Evolutionary conservation across 2,113 vertebrate species (phyloP), one percentile per base, ranked within the genome.

Genomic region (Mesocricetus auratus): DNA sequence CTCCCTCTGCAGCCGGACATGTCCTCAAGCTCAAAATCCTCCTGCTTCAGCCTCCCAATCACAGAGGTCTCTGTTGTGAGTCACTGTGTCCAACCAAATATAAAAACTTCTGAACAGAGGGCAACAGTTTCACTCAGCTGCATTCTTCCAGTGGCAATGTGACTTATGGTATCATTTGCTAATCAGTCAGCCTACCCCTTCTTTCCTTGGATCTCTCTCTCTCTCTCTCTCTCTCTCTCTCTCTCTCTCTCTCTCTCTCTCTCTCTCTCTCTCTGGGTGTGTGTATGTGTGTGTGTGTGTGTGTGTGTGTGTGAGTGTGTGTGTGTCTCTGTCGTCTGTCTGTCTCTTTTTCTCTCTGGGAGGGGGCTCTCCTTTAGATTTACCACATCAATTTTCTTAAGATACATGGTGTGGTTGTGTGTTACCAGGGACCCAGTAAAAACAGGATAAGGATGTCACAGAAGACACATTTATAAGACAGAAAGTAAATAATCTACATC

Each of bases 101-200:
- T 2, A 93, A 89, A 89, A 66, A 79, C 56, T 69, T 42, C 22
- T 13, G 94, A 75, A 56, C 50, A 68, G 22, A 60, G 85, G 90
- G 73, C 78, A 50, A 42, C 1, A 1, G 78, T 47, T 66, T 21
- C 50, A 39, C 42, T 94, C 60, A 33, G 1, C 58, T 47, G 39
- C 66, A 90, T 78, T 96, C 29, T 92, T 81, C 81, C 0, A 10
- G 53, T 64, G 60, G 60, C 56, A 68, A 92, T n/a, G 64, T 91
- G 78, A 75, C 47, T 88, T 89, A 91, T 58, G 26, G 53, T 47
- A 22, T 29, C 4, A 29, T 66, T 62, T 62, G 50, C 62, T 91
- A 78, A 78, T 88, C 22, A 60, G 36, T 60, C 39, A 33, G 16
- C 39, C 24, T 0, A 10, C 53, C 3, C 33, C 26, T 66, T 86